These are phyloP conservation scores for Tethya wilhelma DNA, from an alignment of 37 sponge, comb jelly and placozoan genomes.

Conservation along the genomic window DNA sequence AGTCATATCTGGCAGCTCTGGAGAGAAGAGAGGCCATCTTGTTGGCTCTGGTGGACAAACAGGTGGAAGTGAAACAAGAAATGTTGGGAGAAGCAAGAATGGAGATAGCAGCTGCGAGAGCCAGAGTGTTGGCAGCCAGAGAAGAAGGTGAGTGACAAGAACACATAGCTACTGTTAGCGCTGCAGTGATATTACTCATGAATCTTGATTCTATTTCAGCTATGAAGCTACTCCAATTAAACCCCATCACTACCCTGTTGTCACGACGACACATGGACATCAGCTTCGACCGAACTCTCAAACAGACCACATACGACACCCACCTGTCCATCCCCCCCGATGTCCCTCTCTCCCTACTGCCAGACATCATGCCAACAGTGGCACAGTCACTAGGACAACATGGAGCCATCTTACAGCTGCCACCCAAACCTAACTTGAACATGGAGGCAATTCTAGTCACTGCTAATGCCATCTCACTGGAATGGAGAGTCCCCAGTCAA, in stretches of 20 bases:
- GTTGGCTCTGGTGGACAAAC: slow-evolving; percentile 65
- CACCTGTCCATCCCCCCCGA: slow-evolving; percentile 30
- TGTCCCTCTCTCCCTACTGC: slow-evolving; percentile 54
- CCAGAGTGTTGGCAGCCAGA: slow-evolving; percentile 53
- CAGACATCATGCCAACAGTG: slow-evolving; percentile 32
- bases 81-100: slow-evolving; percentile 58
- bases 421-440: slow-evolving; percentile 52
- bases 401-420: slow-evolving; percentile 71
- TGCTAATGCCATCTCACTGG: slow-evolving; percentile 41
- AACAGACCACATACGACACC: slow-evolving; percentile 20
- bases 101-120: slow-evolving; percentile 64
- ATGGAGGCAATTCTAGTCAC: slow-evolving; percentile 14
- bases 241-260: slow-evolving; percentile 65
- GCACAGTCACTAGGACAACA: slow-evolving; percentile 47
- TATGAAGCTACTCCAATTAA: slow-evolving; percentile 50
- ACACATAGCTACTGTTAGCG: not conserved
- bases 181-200: not conserved
- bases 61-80: slow-evolving; percentile 77
- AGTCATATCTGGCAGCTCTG: slow-evolving; percentile 42
- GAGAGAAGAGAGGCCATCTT: slow-evolving; percentile 72
- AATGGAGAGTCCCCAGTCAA: slow-evolving; percentile 39
- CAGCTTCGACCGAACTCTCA: slow-evolving; percentile 35
- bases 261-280: slow-evolving; percentile 70
- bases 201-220: slow-evolving; percentile 16
- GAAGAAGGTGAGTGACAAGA: slow-evolving; percentile 56